Evolutionary conservation across 2,888 invertebrate genomes (phyloP).

Genomic region (Caenorhabditis auriculariae): DNA sequence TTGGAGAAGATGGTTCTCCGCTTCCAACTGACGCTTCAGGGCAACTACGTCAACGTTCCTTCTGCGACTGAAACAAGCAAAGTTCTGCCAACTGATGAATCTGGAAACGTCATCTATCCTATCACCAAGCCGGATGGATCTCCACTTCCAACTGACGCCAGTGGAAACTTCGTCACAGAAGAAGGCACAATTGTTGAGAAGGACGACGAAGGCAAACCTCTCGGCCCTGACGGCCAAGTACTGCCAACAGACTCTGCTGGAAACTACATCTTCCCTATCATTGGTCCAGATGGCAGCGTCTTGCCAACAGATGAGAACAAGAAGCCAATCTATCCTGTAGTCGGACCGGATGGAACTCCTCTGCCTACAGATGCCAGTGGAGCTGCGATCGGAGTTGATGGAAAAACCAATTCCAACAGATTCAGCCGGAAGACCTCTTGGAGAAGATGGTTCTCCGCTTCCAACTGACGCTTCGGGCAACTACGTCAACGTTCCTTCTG

Average conservation of each 20-base stretch:
- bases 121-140: slow-evolving; percentile 6
- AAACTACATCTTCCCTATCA: slow-evolving; percentile 26
- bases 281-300: slow-evolving; percentile 8
- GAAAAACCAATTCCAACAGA: no score
- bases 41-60: background rate
- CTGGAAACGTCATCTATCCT: slow-evolving; percentile 8
- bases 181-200: slow-evolving; percentile 11
- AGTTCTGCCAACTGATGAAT: slow-evolving; percentile 6
- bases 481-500: no score
- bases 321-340: slow-evolving; percentile 12
- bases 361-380: slow-evolving; percentile 16
- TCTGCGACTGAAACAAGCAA: slow-evolving; percentile 1
- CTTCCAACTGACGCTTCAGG: slow-evolving; percentile 17
- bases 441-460: no score
- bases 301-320: slow-evolving; percentile 15
- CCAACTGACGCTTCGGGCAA: no score
- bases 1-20: slow-evolving; percentile 9
- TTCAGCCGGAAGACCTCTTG: no score
- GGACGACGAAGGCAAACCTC: slow-evolving; percentile 23
- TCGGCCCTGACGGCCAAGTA: slow-evolving; percentile 4
- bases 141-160: slow-evolving; percentile 9
- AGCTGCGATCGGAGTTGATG: no score
- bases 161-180: slow-evolving; percentile 7
- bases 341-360: slow-evolving; percentile 15
- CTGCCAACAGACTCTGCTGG: slow-evolving; percentile 29